phyloP scores from a whole-genome alignment of 2,888 invertebrate species.

The Horisme vitalbata region DNA sequence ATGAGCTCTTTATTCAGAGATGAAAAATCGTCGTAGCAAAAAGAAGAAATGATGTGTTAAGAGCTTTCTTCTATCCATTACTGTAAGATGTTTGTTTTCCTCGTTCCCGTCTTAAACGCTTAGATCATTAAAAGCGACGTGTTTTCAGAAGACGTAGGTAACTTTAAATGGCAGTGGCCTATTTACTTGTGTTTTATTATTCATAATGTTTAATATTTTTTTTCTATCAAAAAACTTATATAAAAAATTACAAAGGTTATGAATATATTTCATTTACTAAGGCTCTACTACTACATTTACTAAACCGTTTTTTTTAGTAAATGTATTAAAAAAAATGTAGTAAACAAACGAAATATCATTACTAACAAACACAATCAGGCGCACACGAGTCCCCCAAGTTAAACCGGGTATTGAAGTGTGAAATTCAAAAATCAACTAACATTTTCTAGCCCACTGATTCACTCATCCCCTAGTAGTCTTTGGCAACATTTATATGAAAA shows the following conservation, averaged over 20 bases:
- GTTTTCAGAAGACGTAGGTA: slow-evolving; percentile 3
- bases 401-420: slow-evolving; percentile 65
- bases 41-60: slow-evolving; percentile 16
- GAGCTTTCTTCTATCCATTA: slow-evolving; percentile 36
- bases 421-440: slow-evolving; percentile 82
- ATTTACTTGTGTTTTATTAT: no score
- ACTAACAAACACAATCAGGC: slow-evolving; percentile 56
- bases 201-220: not conserved
- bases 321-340: no score
- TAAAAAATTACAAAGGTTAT: no score
- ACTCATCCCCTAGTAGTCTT: slow-evolving; percentile 68
- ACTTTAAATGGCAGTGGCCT: not conserved
- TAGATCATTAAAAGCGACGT: slow-evolving; percentile 25
- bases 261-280: no score
- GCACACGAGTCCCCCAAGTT: slow-evolving; percentile 46
- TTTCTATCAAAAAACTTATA: no score
- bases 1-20: slow-evolving; percentile 39
- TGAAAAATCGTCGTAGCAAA: slow-evolving; percentile 36
- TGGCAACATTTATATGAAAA: slow-evolving; percentile 1
- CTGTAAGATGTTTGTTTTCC: slow-evolving; percentile 25
- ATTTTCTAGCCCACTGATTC: slow-evolving; percentile 77
- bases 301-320: no score
- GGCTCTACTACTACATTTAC: no score
- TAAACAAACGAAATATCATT: slow-evolving; percentile 36
- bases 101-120: slow-evolving; percentile 21